Conservation (phyloP, 2,888 invertebrate species). For the Parascotia fuliginaria region DNA sequence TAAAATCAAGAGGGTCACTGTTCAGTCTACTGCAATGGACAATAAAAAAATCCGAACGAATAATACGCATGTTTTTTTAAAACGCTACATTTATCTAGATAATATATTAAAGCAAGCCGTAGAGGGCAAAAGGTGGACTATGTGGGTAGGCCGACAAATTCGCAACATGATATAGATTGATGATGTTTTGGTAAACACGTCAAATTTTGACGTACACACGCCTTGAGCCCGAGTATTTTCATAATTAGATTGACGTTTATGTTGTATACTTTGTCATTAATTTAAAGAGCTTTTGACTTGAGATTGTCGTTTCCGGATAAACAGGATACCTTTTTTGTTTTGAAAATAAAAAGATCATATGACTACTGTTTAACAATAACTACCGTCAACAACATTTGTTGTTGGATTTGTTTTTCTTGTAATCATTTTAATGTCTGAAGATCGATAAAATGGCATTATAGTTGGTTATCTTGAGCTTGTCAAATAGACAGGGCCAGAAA, state of each 20-base stretch:
- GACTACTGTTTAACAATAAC: no score
- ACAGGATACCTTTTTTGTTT: conserved; percentile 1
- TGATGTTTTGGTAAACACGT: conserved; percentile 37
- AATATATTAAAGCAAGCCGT: conserved; percentile 5
- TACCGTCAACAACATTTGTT: background rate
- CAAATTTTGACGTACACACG: conserved; percentile 18
- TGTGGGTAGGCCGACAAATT: conserved; percentile 23
- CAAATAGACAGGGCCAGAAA: no score
- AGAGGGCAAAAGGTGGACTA: conserved; percentile 21
- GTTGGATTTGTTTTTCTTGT: background rate
- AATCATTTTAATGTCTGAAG: no score
- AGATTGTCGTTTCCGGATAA: conserved; percentile 15
- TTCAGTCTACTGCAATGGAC: no score
- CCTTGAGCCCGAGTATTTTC: conserved; percentile 18
- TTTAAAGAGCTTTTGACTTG: conserved; percentile 9
- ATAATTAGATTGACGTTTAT: conserved; percentile 30
- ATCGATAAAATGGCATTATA: no score
- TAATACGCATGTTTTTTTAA: background rate
- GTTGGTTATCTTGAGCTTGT: no score
- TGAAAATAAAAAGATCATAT: no score
- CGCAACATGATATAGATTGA: conserved; percentile 43
- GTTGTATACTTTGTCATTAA: conserved; percentile 28
- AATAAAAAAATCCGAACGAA: background rate
- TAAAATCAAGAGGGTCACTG: no score
- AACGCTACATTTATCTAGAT: background rate